Base-by-base conservation (phyloP, 2,113 vertebrate genomes). In the Pygoscelis antarcticus region DNA sequence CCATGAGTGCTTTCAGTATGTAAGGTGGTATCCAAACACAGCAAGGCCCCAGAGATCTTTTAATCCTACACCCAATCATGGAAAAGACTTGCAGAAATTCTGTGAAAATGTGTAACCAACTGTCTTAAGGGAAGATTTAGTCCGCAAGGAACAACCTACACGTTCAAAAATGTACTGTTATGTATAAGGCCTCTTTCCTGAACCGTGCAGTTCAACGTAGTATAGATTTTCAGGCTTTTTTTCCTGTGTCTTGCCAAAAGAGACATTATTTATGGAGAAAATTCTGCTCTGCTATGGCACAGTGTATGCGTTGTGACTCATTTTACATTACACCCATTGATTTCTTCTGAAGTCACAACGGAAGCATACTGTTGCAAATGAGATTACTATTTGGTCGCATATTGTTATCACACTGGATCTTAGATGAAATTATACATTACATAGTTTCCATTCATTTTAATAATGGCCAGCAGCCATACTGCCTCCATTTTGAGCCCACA, bases 231-330 rank as follows among this genome's bases (percentile, higher is more conserved):
- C 74, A 82, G 30, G 32, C 4, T 20, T 66, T 83, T 85, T 84
- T 55, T 13, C 38, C 38, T 1, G 6, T n/a, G 21, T 38, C 51
- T 91, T 93, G 74, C 88, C 62, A 93, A 93, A 90, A 89, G 46
- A 89, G 61, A 65, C 15, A 49, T 83, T 94, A 93, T 76, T 96
- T 93, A 83, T 79, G 36, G 52, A 75, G 75, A 83, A 82, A 94
- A 80, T 46, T 72, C 81, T 85, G 18, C 44, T 76, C 11, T 81
- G 49, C 71, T 77, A 9, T 49, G 69, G 76, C 77, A 78, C 51
- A 38, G 34, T 5, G 10, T 71, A 36, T 3, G 9, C 19, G 0
- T 9, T 78, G 57, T 76, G 77, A 91, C 78, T 85, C 83, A 71
- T 68, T 75, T 79, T 66, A 38, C 38, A 36, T 91, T 91, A 82